Evolutionary conservation across 2,888 invertebrate species (phyloP), one percentile per base, ranked within the genome.

Genomic region (Lycophotia porphyrea): DNA sequence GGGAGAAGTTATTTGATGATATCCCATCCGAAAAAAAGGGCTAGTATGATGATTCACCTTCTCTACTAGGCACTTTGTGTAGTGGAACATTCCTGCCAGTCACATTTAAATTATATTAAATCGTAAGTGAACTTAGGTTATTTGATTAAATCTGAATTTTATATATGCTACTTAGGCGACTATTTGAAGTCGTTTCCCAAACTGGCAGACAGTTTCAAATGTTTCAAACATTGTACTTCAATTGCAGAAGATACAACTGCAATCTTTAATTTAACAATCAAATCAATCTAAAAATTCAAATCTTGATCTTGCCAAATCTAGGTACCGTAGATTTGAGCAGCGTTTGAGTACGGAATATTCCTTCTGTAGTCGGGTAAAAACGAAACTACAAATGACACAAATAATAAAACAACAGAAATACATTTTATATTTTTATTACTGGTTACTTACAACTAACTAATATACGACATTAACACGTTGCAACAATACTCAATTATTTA

Each of bases 401-500:
- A 49, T 1, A 84, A 78, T 77, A 5, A 74, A 83, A 82, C 78
- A 47, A 47, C 71, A 5, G 0, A 39, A n/a, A 0, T 74, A 81
- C 86, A 81, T 87, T 88, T 87, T 84, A 85, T 90, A 85, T 73
- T 88, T 90, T 85, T 82, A 87, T 83, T 88, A 87, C 76, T 84
- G 76, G 85, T 87, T 81, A 84, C 88, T 87, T 88, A 86, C 80
- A 69, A 75, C 80, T 88, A 82, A 24, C 76, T 81, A 85, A 86
- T 84, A 77, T 88, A 90, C 87, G 90, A 87, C 88, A 80, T 79
- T 85, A 90, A 90, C 87, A 89, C 87, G 80, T 87, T 87, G 88
- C 90, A 92, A 92, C 91, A 91, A 88, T 88, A 89, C 76, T 80
- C 68, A 77, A 75, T 76, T 77, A 86, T 79, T 79, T 78, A 71